Conservation (phyloP, 2,888 invertebrate genomes). For the Fissipunctia ypsillon region DNA sequence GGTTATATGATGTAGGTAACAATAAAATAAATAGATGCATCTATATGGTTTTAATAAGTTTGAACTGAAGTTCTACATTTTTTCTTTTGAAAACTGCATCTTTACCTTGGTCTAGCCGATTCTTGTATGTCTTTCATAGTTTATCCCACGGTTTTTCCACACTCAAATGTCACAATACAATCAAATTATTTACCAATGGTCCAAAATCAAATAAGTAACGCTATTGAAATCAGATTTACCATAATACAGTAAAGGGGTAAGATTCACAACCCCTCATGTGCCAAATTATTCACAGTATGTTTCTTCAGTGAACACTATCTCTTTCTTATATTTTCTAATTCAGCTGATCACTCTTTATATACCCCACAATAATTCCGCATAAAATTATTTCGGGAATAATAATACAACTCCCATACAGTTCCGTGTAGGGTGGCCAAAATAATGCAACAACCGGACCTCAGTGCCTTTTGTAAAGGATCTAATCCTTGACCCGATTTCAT, state of each 20-base stretch:
- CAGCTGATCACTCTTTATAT: slow-evolving; percentile 35
- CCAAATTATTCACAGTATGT: slow-evolving; percentile 14
- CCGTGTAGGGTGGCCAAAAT: slow-evolving; percentile 82
- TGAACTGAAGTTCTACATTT: neutral
- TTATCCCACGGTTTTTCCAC: too few relatives aligned
- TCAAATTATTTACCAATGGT: neutral
- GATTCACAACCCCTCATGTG: slow-evolving; percentile 12
- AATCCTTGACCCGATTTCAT: slow-evolving; percentile 83
- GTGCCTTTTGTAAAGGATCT: slow-evolving; percentile 69
- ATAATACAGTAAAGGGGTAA: slow-evolving; percentile 31
- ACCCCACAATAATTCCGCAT: slow-evolving; percentile 48
- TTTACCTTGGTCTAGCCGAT: neutral
- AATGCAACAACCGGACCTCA: slow-evolving; percentile 73
- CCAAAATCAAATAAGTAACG: neutral
- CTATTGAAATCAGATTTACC: slow-evolving; percentile 2
- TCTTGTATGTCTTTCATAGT: neutral
- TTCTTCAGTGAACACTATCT: slow-evolving; percentile 13
- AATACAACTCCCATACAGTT: slow-evolving; percentile 66
- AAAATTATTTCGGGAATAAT: slow-evolving; percentile 52
- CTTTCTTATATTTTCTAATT: slow-evolving; percentile 37
- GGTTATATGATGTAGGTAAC: slow-evolving; percentile 18
- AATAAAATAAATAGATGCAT: neutral
- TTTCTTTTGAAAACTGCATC: neutral
- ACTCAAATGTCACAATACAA: neutral
- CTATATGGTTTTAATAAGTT: neutral